Conservation (phyloP, 2,113 vertebrate species). For the Myodes glareolus region DNA sequence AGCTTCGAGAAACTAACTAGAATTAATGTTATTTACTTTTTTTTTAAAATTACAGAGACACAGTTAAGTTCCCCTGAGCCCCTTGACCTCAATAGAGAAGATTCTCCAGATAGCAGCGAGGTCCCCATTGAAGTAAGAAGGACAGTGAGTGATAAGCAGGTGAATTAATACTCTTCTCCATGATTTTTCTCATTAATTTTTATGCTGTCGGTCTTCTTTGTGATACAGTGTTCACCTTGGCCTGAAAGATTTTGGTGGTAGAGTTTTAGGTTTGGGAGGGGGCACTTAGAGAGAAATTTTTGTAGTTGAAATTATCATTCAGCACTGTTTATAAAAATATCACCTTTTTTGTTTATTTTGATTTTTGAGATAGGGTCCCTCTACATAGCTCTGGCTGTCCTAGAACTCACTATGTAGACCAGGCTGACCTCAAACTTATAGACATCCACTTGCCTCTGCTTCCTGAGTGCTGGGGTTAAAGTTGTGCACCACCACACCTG, state of each 20-base stretch:
- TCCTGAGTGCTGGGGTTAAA: background rate
- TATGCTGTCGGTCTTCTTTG: background rate
- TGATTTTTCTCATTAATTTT: slow-evolving; percentile 58
- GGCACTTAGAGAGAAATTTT: slow-evolving; percentile 27
- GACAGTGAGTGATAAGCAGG: slow-evolving; percentile 52
- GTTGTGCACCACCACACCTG: background rate
- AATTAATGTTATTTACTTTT: slow-evolving; percentile 63
- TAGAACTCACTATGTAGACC: background rate
- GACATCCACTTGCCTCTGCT: background rate
- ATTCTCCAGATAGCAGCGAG: slow-evolving; percentile 68
- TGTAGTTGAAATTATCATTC: slow-evolving; percentile 45
- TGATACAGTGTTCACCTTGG: slow-evolving; percentile 9
- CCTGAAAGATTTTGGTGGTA: slow-evolving; percentile 50
- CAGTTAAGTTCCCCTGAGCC: slow-evolving; percentile 86
- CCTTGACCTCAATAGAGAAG: slow-evolving; percentile 78
- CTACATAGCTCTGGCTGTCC: background rate
- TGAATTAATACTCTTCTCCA: slow-evolving; percentile 46
- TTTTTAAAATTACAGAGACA: slow-evolving; percentile 89
- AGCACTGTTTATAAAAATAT: background rate
- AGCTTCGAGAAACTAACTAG: slow-evolving; percentile 29
- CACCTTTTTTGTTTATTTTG: background rate
- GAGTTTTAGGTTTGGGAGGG: slow-evolving; percentile 30
- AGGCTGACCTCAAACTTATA: background rate
- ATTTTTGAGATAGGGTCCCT: background rate
- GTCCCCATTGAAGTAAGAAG: slow-evolving; percentile 80